Evolutionary conservation across 1,140 invertebrate species (phyloP).

Genomic region (Magallana ariakensis): DNA sequence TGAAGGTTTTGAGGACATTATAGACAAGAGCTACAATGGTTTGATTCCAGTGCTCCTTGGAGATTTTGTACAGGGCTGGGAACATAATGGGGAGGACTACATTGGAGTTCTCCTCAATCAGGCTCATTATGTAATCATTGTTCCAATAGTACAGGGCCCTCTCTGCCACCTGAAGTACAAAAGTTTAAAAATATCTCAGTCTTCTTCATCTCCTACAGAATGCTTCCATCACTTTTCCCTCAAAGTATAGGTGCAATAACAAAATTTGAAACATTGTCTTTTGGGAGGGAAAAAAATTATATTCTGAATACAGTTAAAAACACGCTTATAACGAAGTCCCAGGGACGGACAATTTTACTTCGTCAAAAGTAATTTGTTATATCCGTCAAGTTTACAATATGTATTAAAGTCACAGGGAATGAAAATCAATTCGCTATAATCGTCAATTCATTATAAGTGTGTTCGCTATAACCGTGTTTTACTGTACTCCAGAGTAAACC

Average conservation of each 20-base stretch:
- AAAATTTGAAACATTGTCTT: no score
- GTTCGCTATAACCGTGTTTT: no score
- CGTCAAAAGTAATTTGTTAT: no score
- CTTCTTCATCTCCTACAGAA: not conserved
- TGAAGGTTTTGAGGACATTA: slow-evolving; percentile 82
- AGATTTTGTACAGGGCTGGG: slow-evolving; percentile 84
- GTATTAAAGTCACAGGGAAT: not conserved
- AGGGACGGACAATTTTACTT: no score
- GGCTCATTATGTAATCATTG: slow-evolving; percentile 82
- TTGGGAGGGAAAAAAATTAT: no score
- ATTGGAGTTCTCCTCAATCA: slow-evolving; percentile 81
- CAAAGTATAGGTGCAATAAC: no score
- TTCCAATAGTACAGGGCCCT: slow-evolving; percentile 83
- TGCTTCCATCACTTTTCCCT: no score
- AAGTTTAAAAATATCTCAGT: slow-evolving; percentile 17
- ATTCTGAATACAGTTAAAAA: no score
- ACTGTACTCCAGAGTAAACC: no score
- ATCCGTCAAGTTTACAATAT: no score
- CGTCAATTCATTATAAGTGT: no score
- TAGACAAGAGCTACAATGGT: slow-evolving; percentile 82
- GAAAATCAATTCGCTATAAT: not conserved
- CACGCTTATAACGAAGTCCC: no score
- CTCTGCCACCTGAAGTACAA: slow-evolving; percentile 80
- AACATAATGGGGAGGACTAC: slow-evolving; percentile 88
- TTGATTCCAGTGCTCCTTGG: slow-evolving; percentile 83